Percentiles rank a stretch among this genome's conserved stretches.
These are phyloP conservation scores for Lutjanus campechanus DNA, from an alignment of 2,797 vertebrate genomes.

Conservation along the genomic window DNA sequence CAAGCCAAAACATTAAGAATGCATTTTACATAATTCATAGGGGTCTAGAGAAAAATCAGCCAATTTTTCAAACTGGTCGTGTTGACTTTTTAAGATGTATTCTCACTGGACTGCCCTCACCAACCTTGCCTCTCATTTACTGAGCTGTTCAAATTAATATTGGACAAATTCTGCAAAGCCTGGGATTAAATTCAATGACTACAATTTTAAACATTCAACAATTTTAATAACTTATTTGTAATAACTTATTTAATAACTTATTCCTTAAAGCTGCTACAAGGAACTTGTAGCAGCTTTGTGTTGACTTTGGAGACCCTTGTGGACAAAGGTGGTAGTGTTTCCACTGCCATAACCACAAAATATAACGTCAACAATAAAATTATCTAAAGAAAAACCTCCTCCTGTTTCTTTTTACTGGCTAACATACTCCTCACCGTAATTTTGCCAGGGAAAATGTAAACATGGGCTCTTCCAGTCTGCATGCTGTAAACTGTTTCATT, in stretches of 20 bases:
- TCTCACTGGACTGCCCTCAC: conserved; percentile 6
- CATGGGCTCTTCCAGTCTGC: too few relatives aligned
- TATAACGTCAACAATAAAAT: too few relatives aligned
- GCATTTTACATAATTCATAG: conserved; percentile 70
- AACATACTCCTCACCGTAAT: too few relatives aligned
- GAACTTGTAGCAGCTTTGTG: too few relatives aligned
- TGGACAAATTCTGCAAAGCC: not conserved
- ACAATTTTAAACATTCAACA: not conserved
- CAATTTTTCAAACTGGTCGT: conserved; percentile 36
- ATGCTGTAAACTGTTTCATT: too few relatives aligned
- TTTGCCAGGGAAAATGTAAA: too few relatives aligned
- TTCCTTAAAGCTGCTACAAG: not conserved
- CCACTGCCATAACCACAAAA: too few relatives aligned
- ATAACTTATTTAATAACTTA: not conserved
- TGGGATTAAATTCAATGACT: not conserved
- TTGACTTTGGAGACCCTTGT: too few relatives aligned
- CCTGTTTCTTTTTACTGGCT: too few relatives aligned
- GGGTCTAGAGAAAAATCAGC: conserved; percentile 43
- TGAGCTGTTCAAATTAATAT: not conserved
- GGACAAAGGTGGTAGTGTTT: too few relatives aligned
- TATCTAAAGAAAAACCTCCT: too few relatives aligned
- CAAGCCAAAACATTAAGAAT: conserved; percentile 62
- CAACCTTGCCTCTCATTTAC: conserved; percentile 2
- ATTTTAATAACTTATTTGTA: not conserved
- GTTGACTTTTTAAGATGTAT: conserved; percentile 31